Evolutionary conservation across 2,888 invertebrate genomes (phyloP).

Genomic region (Leucania comma): DNA sequence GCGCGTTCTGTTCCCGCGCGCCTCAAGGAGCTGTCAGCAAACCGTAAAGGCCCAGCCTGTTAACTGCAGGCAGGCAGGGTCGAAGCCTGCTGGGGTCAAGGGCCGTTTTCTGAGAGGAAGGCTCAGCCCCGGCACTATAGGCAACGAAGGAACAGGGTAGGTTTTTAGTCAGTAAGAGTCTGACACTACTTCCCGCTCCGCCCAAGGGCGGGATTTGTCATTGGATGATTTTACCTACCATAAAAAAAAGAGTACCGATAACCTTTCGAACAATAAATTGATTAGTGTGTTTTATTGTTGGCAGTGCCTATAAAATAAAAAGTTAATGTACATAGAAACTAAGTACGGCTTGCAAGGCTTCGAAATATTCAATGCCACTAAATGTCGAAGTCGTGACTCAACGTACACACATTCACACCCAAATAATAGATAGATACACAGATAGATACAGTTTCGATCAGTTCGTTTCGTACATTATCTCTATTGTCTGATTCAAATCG

Average conservation of each 20-base stretch:
- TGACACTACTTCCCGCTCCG: no score
- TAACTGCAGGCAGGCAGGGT: no score
- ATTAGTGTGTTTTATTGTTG: constrained; percentile 14
- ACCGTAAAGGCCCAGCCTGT: no score
- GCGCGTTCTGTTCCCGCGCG: no score
- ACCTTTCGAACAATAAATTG: constrained; percentile 21
- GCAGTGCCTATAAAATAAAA: not conserved
- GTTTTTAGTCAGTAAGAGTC: no score
- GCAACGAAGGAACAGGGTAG: no score
- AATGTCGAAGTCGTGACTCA: constrained; percentile 74
- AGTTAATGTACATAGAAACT: not conserved
- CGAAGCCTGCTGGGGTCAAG: no score
- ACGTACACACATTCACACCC: constrained; percentile 45
- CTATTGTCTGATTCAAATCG: constrained; percentile 61
- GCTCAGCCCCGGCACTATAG: no score
- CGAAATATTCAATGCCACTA: constrained; percentile 60
- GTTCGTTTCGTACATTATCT: constrained; percentile 42
- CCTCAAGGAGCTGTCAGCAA: no score
- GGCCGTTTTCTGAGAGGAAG: no score
- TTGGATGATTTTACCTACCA: no score
- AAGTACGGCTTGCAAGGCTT: constrained; percentile 8
- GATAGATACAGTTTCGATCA: constrained; percentile 55
- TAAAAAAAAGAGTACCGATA: constrained; percentile 19
- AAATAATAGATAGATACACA: constrained; percentile 28
- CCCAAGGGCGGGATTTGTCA: no score